Percentiles rank a stretch among this genome's conserved stretches.
These are phyloP conservation scores for Arrhopalites spinosus DNA, from an alignment of 2,888 invertebrate genomes.

Conservation along the genomic window DNA sequence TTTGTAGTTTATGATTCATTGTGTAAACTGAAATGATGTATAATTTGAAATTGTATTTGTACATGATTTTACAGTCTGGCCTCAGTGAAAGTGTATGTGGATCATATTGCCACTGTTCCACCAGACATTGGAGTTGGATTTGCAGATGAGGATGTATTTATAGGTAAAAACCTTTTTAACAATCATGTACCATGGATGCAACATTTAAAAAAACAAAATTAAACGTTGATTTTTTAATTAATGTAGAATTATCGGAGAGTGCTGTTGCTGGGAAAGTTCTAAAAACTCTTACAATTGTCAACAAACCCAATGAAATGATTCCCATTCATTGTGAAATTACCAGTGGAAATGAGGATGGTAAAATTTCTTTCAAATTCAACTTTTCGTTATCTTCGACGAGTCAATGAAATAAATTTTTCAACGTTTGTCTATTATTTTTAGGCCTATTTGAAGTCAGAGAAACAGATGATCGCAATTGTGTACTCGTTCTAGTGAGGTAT, in stretches of 20 bases:
- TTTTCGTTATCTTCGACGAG: no score
- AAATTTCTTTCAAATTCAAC: background rate
- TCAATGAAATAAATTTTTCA: conserved; percentile 7
- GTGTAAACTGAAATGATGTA: no score
- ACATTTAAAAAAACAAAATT: no score
- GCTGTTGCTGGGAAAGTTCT: conserved; percentile 70
- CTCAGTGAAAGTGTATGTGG: conserved; percentile 80
- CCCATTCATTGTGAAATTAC: conserved; percentile 80
- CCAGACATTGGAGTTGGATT: conserved; percentile 82
- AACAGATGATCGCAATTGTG: conserved; percentile 81
- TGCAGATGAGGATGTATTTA: conserved; percentile 68
- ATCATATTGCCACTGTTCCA: conserved; percentile 75
- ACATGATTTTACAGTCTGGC: conserved; percentile 65
- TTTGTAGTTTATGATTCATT: no score
- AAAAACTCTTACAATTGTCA: conserved; percentile 74
- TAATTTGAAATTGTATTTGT: no score
- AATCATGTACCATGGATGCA: no score
- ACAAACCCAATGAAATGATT: conserved; percentile 69
- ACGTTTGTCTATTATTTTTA: conserved; percentile 56
- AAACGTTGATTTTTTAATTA: no score
- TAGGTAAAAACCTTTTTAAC: no score
- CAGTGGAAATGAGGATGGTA: conserved; percentile 76
- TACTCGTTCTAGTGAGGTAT: conserved; percentile 76
- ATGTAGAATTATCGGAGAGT: conserved; percentile 79
- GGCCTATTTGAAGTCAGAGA: conserved; percentile 74